A percentile compares a stretch with the other conserved stretches of the same genome.
Conservation (phyloP, 2,797 vertebrate species). For the Diceros bicornis region DNA sequence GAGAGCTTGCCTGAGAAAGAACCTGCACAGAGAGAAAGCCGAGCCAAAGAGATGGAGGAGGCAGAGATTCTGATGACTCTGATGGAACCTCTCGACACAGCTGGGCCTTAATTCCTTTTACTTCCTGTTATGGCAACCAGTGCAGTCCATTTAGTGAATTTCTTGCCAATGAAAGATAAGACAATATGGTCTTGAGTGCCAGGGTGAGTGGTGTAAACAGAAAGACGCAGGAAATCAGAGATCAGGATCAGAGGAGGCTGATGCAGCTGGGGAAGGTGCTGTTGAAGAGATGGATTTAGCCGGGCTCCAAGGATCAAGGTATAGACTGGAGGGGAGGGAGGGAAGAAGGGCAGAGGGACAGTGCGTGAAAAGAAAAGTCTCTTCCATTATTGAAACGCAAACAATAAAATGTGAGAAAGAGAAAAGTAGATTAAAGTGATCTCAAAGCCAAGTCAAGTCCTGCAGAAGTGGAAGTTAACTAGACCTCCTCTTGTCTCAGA, state of each 20-base stretch:
- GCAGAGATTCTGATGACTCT: not conserved
- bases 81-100: not conserved
- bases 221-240: not conserved
- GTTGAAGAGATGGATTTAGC: not conserved
- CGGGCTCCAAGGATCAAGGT: not conserved
- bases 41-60: not conserved
- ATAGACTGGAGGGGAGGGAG: no score
- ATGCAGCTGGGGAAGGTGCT: not conserved
- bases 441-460: not conserved
- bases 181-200: not conserved
- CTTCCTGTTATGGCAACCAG: not conserved
- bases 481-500: not conserved
- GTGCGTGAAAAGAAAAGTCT: not conserved
- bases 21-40: not conserved
- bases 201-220: not conserved
- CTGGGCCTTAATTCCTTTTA: not conserved
- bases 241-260: not conserved
- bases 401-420: not conserved
- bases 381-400: not conserved
- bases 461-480: not conserved
- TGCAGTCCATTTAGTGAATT: not conserved
- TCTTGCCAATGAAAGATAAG: slow-evolving; percentile 17
- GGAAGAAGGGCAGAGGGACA: not conserved
- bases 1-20: not conserved
- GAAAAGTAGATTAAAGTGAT: not conserved